These are phyloP conservation scores for Ditylenchus weischeri DNA, from an alignment of 2,888 invertebrate species.

Conservation along the genomic window DNA sequence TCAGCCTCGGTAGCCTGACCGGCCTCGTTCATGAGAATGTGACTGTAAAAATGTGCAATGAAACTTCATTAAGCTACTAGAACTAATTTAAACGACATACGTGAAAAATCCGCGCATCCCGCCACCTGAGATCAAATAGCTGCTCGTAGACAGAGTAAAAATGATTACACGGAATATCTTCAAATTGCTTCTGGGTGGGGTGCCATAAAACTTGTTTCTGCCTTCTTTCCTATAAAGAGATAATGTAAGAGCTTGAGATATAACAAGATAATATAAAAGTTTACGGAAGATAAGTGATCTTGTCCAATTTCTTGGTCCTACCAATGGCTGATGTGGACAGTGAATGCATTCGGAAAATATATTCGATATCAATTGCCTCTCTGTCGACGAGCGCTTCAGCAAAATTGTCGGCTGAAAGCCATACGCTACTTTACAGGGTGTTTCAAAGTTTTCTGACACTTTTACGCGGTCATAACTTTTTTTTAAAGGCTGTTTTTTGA, in stretches of 20 bases:
- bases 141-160: constrained; percentile 27
- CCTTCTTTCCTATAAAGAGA: constrained; percentile 26
- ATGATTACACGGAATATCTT: constrained; percentile 33
- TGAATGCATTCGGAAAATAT: constrained; percentile 29
- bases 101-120: constrained; percentile 34
- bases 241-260: neutral
- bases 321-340: constrained; percentile 22
- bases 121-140: constrained; percentile 27
- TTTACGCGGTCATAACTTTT: too few relatives aligned
- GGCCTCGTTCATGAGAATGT: constrained; percentile 39
- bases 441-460: too few relatives aligned
- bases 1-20: constrained; percentile 37
- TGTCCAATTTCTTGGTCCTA: constrained; percentile 21
- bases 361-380: constrained; percentile 19
- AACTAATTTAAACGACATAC: constrained; percentile 20
- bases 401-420: constrained; percentile 27
- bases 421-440: too few relatives aligned
- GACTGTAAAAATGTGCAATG: constrained; percentile 24
- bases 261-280: neutral
- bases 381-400: constrained; percentile 19
- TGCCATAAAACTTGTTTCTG: constrained; percentile 28
- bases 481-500: too few relatives aligned
- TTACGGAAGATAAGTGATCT: constrained; percentile 25
- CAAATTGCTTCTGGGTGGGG: constrained; percentile 30
- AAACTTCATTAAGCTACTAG: neutral